Conservation (phyloP, 2,888 invertebrate species). For the Oscheius sp. region DNA sequence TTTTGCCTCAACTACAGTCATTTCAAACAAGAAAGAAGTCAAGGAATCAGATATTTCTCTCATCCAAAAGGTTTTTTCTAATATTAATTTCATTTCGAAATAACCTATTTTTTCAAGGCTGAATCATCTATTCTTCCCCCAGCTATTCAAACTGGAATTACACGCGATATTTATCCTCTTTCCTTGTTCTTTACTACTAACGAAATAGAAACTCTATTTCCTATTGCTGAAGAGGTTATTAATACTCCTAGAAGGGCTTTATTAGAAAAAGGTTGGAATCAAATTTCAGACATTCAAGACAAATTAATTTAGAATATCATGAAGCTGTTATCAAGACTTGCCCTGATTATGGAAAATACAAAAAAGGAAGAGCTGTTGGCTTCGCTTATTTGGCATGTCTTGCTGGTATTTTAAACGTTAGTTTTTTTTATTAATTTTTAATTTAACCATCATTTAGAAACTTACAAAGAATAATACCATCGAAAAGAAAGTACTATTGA, state of each 20-base stretch:
- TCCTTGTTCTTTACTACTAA: conserved; percentile 43
- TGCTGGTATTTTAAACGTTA: conserved; percentile 4
- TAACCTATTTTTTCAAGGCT: conserved; percentile 8
- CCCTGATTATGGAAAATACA: not conserved
- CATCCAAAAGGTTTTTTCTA: conserved; percentile 44
- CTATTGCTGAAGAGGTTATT: conserved; percentile 28
- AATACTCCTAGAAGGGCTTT: conserved; percentile 31
- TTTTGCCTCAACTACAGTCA: conserved; percentile 43
- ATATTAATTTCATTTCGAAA: not conserved
- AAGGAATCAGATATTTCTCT: conserved; percentile 43
- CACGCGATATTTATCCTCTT: conserved; percentile 49
- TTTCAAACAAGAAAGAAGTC: conserved; percentile 33
- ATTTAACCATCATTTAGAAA: conserved; percentile 3
- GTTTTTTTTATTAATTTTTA: not conserved
- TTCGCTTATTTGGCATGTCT: conserved; percentile 22
- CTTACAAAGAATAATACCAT: conserved; percentile 16
- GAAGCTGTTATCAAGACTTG: not conserved
- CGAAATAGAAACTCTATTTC: conserved; percentile 35
- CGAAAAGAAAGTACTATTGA: conserved; percentile 36
- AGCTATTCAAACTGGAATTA: conserved; percentile 36
- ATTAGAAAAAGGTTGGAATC: conserved; percentile 31
- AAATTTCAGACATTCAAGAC: not conserved
- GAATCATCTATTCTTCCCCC: conserved; percentile 42
- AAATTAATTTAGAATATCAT: conserved; percentile 8
- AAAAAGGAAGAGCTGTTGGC: conserved; percentile 5